Percentiles rank a stretch among this genome's conserved stretches.
phyloP scores from a whole-genome alignment of 2,888 invertebrate species.

The Nematopogon swammerdamellus region DNA sequence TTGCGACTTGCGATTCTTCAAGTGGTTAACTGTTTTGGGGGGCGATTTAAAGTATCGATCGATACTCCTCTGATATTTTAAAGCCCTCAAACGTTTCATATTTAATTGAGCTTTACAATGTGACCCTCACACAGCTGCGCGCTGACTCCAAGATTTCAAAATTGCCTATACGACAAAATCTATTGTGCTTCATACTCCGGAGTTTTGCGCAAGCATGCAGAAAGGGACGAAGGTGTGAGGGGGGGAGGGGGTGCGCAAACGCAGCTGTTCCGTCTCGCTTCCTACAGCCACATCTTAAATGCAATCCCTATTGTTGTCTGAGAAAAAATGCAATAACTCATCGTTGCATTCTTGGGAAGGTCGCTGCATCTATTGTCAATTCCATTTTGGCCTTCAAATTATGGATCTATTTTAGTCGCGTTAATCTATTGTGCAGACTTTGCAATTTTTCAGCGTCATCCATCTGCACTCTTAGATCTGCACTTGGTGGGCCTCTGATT shows the following conservation, averaged over 20 bases:
- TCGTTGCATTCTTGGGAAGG: neutral
- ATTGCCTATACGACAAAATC: slow-evolving; percentile 42
- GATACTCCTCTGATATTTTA: no score
- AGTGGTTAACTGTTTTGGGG: no score
- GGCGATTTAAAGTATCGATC: no score
- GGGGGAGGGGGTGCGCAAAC: slow-evolving; percentile 33
- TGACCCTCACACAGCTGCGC: neutral
- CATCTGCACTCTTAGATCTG: no score
- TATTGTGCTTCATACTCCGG: slow-evolving; percentile 38
- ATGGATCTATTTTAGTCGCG: neutral
- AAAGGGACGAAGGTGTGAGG: slow-evolving; percentile 27
- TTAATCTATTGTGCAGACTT: neutral
- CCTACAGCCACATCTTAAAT: neutral
- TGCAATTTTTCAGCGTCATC: no score
- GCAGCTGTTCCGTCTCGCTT: slow-evolving; percentile 37
- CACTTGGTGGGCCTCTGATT: no score
- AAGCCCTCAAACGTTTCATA: no score
- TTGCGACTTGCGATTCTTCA: no score
- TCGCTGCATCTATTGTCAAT: neutral
- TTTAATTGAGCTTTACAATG: no score
- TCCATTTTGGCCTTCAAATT: neutral
- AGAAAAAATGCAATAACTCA: neutral
- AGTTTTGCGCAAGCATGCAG: slow-evolving; percentile 43
- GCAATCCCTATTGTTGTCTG: neutral
- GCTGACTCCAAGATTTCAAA: slow-evolving; percentile 22